Percentiles rank a stretch among this genome's conserved stretches.
Evolutionary conservation across 2,113 vertebrate species (phyloP).

Genomic region (Hippotragus niger): DNA sequence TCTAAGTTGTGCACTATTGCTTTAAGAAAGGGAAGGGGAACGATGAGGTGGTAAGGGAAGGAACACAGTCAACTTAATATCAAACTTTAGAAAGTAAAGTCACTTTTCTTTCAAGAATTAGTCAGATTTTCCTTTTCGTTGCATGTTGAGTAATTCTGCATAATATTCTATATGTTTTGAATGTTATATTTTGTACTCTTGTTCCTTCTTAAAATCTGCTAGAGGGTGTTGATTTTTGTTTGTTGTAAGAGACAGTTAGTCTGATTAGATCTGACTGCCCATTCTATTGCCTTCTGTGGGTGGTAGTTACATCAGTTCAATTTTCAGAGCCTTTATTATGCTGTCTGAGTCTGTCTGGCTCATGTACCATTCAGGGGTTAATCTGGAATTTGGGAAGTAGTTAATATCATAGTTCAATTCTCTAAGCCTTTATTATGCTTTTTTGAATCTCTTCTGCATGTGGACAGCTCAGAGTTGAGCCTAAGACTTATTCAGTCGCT

Average conservation of each 20-base stretch:
- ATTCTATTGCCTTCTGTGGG: background rate
- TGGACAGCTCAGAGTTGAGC: background rate
- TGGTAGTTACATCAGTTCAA: background rate
- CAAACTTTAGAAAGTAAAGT: conserved; percentile 45
- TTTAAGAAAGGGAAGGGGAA: conserved; percentile 18
- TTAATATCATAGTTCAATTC: background rate
- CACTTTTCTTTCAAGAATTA: conserved; percentile 13
- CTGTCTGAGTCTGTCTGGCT: background rate
- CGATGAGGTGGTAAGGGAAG: background rate
- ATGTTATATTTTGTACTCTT: background rate
- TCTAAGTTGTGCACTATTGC: conserved; percentile 55
- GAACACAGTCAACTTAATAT: conserved; percentile 37
- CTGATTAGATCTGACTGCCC: background rate
- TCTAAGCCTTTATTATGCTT: background rate
- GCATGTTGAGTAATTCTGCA: background rate
- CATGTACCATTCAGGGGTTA: background rate
- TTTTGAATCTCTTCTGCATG: background rate
- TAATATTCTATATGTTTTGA: background rate
- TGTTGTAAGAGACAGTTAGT: background rate
- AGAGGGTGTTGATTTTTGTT: background rate
- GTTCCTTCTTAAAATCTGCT: background rate
- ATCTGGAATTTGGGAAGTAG: background rate
- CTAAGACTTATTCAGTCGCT: background rate
- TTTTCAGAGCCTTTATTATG: background rate
- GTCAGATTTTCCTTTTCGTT: background rate